phyloP scores from a whole-genome alignment of 1,140 invertebrate species.

The Carposina sasakii region DNA sequence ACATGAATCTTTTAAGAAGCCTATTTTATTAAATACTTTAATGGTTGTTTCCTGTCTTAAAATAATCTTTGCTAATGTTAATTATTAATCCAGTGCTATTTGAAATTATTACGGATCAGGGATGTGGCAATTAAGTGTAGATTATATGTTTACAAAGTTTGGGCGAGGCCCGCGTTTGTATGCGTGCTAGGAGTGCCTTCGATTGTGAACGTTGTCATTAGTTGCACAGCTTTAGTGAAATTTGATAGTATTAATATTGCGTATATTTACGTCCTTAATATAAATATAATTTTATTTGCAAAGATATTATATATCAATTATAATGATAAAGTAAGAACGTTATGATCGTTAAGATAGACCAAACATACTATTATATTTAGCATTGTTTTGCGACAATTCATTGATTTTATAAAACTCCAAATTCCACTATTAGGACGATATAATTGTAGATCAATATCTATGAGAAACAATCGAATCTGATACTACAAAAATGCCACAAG shows the following conservation, averaged over 20 bases:
- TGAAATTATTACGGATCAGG: constrained; percentile 22
- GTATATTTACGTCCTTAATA: constrained; percentile 18
- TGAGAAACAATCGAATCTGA: not conserved
- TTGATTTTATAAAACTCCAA: too few relatives aligned
- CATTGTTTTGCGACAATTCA: too few relatives aligned
- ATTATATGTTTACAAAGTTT: constrained; percentile 29
- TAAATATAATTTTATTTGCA: constrained; percentile 16
- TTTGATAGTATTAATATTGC: constrained; percentile 34
- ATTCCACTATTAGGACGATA: too few relatives aligned
- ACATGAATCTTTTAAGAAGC: not conserved
- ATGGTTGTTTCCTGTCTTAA: not conserved
- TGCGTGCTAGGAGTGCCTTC: constrained; percentile 36
- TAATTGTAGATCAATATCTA: not conserved
- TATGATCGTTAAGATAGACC: too few relatives aligned
- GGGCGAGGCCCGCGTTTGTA: constrained; percentile 7
- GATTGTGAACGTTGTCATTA: constrained; percentile 19
- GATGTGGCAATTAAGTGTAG: constrained; percentile 31
- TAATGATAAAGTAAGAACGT: too few relatives aligned
- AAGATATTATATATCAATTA: constrained; percentile 3
- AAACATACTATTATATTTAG: too few relatives aligned
- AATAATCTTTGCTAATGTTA: not conserved
- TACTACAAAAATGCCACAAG: constrained; percentile 15
- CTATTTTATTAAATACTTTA: not conserved
- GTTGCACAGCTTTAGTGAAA: constrained; percentile 19
- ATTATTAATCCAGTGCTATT: constrained; percentile 25